phyloP scores from a whole-genome alignment of 2,113 vertebrate species.

The Panurus biarmicus region DNA sequence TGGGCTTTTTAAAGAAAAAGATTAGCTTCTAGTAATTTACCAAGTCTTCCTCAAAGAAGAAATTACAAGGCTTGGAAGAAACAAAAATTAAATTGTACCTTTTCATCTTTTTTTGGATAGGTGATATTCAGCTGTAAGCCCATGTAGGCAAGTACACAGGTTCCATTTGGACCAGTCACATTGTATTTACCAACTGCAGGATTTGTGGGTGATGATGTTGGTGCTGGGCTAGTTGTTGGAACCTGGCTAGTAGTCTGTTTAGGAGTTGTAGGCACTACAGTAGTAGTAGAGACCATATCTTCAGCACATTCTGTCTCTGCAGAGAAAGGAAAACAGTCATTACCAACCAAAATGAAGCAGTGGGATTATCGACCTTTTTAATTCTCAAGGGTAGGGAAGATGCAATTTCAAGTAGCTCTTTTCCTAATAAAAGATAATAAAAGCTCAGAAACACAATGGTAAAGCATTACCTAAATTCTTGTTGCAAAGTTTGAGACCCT shows the following conservation, averaged over 20 bases:
- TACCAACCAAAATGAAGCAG: background rate
- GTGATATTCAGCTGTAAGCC: conserved; percentile 86
- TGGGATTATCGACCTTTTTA: background rate
- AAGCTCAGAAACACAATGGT: background rate
- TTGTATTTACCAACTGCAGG: conserved; percentile 73
- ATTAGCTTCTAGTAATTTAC: background rate
- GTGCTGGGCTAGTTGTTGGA: conserved; percentile 9
- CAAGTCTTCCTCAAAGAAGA: background rate
- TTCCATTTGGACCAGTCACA: conserved; percentile 70
- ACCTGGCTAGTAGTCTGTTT: conserved; percentile 9
- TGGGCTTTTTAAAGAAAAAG: background rate
- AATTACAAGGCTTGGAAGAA: background rate
- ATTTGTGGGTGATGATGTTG: conserved; percentile 33
- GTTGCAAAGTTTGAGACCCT: background rate
- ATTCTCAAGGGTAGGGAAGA: background rate
- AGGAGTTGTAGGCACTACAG: background rate
- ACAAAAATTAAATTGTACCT: conserved; percentile 30
- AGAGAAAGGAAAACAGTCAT: background rate
- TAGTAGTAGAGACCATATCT: conserved; percentile 59
- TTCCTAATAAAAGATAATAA: background rate
- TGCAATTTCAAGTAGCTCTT: background rate
- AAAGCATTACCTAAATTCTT: background rate
- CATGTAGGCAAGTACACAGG: conserved; percentile 84
- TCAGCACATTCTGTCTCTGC: conserved; percentile 80
- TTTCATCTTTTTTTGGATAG: conserved; percentile 69